Percentiles rank a stretch among this genome's conserved stretches.
Conservation (phyloP, 2,797 vertebrate genomes). For the Aythya fuligula region DNA sequence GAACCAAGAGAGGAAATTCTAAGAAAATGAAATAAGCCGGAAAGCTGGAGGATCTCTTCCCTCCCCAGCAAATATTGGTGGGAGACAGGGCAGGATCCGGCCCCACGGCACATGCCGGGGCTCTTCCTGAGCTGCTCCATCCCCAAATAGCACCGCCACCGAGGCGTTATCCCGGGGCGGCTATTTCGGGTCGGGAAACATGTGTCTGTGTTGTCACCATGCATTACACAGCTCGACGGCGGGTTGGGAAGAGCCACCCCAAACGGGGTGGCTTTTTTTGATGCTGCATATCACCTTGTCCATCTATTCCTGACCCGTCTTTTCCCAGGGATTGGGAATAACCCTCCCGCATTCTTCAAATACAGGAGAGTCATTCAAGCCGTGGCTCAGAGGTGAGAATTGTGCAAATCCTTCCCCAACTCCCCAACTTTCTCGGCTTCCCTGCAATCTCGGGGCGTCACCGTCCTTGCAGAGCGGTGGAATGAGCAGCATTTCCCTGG, state of each 20-base stretch:
- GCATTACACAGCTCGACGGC: no score
- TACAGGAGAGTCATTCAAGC: background rate
- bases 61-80: background rate
- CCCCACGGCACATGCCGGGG: background rate
- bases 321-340: background rate
- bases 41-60: slow-evolving; percentile 48
- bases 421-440: background rate
- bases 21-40: slow-evolving; percentile 75
- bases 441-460: background rate
- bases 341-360: accelerated
- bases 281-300: background rate
- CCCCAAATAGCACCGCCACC: no score
- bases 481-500: slow-evolving; percentile 41
- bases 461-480: background rate
- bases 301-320: accelerated
- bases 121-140: background rate
- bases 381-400: background rate
- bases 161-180: no score
- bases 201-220: no score
- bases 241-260: no score
- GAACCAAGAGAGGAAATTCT: slow-evolving; percentile 76
- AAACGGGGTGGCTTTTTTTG: background rate
- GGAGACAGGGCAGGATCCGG: background rate
- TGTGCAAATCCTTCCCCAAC: background rate
- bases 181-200: no score